These are phyloP conservation scores for Craterocephalus amniculus DNA, from an alignment of 2,797 vertebrate genomes.

Conservation along the genomic window DNA sequence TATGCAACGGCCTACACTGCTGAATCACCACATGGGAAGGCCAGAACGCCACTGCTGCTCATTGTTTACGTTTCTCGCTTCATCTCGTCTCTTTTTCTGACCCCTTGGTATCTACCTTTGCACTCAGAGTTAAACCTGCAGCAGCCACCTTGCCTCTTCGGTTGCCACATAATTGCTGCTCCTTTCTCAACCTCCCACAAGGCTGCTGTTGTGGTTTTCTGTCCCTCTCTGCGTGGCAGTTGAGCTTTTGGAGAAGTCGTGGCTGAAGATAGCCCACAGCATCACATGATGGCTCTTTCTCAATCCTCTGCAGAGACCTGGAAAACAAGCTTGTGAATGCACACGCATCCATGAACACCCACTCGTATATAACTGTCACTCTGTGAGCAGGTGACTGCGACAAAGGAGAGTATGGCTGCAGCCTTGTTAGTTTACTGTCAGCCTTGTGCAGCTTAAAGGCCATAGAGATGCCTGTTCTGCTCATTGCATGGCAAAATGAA, in stretches of 20 bases:
- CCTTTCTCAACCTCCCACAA: constrained; percentile 68
- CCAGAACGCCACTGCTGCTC: constrained; percentile 20
- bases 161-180: constrained; percentile 72
- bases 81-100: not conserved
- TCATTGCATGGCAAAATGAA: constrained; percentile 23
- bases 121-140: constrained; percentile 27
- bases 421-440: constrained; percentile 36
- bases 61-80: constrained; percentile 29
- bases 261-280: constrained; percentile 67
- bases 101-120: not conserved
- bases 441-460: constrained; percentile 2
- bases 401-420: constrained; percentile 40
- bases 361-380: constrained; percentile 14
- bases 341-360: not conserved
- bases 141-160: constrained; percentile 56
- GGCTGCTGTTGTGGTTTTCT: constrained; percentile 61
- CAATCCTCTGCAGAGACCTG: constrained; percentile 62
- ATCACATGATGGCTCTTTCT: constrained; percentile 75
- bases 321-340: constrained; percentile 61
- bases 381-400: constrained; percentile 34
- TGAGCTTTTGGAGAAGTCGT: constrained; percentile 82
- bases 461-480: not conserved
- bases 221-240: constrained; percentile 55
- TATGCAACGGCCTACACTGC: constrained; percentile 55
- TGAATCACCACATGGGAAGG: constrained; percentile 43